Evolutionary conservation across 2,888 invertebrate species (phyloP).

Genomic region (Dryadula phaetusa): DNA sequence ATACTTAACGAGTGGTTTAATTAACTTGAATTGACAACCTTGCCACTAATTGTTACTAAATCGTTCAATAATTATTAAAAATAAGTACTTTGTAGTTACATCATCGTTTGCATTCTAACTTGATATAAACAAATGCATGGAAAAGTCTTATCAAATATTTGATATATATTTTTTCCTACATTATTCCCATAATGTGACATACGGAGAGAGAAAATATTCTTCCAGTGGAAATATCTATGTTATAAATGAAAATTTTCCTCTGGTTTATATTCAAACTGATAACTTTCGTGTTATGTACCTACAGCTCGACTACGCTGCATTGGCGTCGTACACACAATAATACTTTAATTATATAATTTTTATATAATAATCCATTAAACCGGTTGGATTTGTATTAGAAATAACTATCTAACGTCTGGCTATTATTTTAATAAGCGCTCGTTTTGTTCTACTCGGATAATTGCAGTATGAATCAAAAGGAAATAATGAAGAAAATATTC

Average conservation of each 20-base stretch:
- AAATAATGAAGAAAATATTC: constrained; percentile 19
- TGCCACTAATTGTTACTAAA: constrained; percentile 14
- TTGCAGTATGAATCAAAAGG: constrained; percentile 49
- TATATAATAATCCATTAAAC: constrained; percentile 30
- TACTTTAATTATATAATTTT: constrained; percentile 18
- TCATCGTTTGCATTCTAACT: no score
- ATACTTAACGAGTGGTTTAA: constrained; percentile 7
- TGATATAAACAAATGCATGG: no score
- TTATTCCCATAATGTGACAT: no score
- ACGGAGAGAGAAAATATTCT: no score
- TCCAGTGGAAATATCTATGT: no score
- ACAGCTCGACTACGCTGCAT: background rate
- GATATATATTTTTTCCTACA: no score
- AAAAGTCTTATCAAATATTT: no score
- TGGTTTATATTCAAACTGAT: no score
- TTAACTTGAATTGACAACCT: constrained; percentile 1
- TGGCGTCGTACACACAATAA: background rate
- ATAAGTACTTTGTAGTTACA: background rate
- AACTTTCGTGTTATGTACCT: no score
- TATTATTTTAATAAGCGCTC: constrained; percentile 75
- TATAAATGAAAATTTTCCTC: no score
- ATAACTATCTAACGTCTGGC: constrained; percentile 56
- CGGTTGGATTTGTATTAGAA: constrained; percentile 57
- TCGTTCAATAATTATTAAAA: background rate
- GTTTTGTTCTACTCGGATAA: constrained; percentile 69